Evolutionary conservation across 2,888 invertebrate species (phyloP).

Genomic region (Agonopterix arenella): DNA sequence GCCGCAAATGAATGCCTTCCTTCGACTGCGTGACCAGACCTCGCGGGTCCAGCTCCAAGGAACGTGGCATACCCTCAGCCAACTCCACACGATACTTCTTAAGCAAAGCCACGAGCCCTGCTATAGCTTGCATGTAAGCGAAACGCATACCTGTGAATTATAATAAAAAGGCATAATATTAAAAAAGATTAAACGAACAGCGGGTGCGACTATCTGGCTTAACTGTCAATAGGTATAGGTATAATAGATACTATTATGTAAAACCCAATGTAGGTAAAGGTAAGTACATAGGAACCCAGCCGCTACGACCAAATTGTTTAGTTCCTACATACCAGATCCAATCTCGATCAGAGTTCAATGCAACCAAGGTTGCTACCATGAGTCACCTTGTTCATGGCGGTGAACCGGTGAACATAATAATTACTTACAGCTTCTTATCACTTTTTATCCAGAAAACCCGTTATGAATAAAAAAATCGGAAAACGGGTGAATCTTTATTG

Average conservation of each 20-base stretch:
- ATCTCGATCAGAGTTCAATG: too few species aligned
- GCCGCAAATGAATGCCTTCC: not conserved
- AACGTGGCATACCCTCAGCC: conserved; percentile 20
- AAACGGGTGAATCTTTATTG: not conserved
- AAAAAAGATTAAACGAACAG: too few species aligned
- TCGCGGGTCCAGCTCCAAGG: conserved; percentile 20
- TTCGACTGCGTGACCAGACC: conserved; percentile 3
- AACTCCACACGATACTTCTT: conserved; percentile 31
- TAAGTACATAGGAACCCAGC: too few species aligned
- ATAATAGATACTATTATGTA: too few species aligned
- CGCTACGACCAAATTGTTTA: too few species aligned
- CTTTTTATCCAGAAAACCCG: not conserved
- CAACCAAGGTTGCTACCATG: too few species aligned
- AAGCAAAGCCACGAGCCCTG: conserved; percentile 32
- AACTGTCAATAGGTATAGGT: too few species aligned
- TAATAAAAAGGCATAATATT: not conserved
- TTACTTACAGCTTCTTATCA: not conserved
- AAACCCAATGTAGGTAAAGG: too few species aligned
- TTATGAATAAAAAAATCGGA: not conserved
- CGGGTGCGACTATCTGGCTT: too few species aligned
- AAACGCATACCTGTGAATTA: conserved; percentile 27
- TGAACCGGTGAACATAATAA: not conserved
- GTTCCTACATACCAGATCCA: too few species aligned
- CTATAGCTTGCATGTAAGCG: conserved; percentile 34
- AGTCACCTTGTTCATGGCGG: too few species aligned